Percentiles rank a stretch among this genome's conserved stretches.
Conservation (phyloP, 2,888 invertebrate genomes). For the Mesochorus sp. region DNA sequence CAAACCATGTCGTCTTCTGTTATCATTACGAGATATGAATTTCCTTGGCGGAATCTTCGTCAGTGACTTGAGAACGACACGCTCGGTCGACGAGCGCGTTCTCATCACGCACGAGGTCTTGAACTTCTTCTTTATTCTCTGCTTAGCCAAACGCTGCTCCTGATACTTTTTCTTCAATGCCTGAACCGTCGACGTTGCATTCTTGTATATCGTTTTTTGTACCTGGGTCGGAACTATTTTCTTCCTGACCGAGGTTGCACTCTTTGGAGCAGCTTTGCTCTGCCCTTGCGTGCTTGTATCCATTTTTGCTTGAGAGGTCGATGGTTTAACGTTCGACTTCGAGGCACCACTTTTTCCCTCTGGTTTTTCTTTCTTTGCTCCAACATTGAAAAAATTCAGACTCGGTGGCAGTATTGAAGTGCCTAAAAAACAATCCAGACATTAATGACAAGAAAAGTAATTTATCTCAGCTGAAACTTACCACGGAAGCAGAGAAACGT, state of each 20-base stretch:
- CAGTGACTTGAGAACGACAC: slow-evolving; percentile 79
- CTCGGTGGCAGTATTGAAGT: slow-evolving; percentile 88
- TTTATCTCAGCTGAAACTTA: slow-evolving; percentile 85
- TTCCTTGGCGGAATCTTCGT: slow-evolving; percentile 72
- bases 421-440: slow-evolving; percentile 77
- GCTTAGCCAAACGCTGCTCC: slow-evolving; percentile 85
- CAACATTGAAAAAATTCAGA: slow-evolving; percentile 87
- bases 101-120: slow-evolving; percentile 80
- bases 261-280: slow-evolving; percentile 76
- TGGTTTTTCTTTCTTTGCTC: slow-evolving; percentile 73
- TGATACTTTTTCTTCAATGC: slow-evolving; percentile 85
- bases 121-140: slow-evolving; percentile 77
- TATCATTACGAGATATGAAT: slow-evolving; percentile 63
- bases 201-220: slow-evolving; percentile 73
- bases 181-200: slow-evolving; percentile 82
- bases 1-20: slow-evolving; percentile 71
- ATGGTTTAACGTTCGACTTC: slow-evolving; percentile 48
- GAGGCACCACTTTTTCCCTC: slow-evolving; percentile 64
- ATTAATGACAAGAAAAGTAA: slow-evolving; percentile 41
- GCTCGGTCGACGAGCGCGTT: slow-evolving; percentile 82
- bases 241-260: slow-evolving; percentile 72
- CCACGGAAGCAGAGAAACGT: slow-evolving; percentile 93
- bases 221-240: slow-evolving; percentile 66
- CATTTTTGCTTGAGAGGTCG: slow-evolving; percentile 58
- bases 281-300: slow-evolving; percentile 62